Evolutionary conservation across 2,888 invertebrate species (phyloP).

Genomic region (Melitaea athalia): DNA sequence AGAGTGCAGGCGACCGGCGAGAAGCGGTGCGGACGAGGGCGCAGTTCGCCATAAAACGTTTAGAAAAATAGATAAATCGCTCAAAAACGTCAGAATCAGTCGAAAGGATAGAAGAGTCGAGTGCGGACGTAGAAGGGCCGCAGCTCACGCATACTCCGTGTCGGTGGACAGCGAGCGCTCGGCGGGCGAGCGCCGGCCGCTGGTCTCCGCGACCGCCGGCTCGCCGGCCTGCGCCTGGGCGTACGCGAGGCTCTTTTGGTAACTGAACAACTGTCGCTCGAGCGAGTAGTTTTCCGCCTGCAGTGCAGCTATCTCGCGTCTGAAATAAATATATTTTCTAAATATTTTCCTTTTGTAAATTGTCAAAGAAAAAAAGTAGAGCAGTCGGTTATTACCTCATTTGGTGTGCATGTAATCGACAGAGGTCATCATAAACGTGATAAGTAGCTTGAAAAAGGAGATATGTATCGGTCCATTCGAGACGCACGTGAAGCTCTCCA

Average conservation of each 20-base stretch:
- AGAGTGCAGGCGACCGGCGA: constrained; percentile 80
- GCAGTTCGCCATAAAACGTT: constrained; percentile 81
- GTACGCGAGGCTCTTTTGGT: constrained; percentile 89
- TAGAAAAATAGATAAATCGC: constrained; percentile 83
- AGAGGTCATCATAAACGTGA: constrained; percentile 91
- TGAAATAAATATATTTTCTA: constrained; percentile 60
- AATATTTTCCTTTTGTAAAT: not conserved
- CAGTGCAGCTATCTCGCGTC: constrained; percentile 89
- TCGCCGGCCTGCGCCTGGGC: constrained; percentile 85
- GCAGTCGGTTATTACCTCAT: constrained; percentile 84
- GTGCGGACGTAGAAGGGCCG: constrained; percentile 58
- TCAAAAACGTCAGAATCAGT: constrained; percentile 82
- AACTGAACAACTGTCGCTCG: constrained; percentile 91
- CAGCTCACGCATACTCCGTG: constrained; percentile 87
- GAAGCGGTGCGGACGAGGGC: constrained; percentile 80
- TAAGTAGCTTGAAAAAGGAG: constrained; percentile 91
- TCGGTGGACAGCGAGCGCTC: constrained; percentile 85
- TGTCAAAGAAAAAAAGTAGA: not conserved
- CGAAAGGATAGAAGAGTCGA: constrained; percentile 75
- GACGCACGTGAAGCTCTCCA: constrained; percentile 87
- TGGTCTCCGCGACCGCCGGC: constrained; percentile 62
- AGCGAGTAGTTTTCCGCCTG: constrained; percentile 92
- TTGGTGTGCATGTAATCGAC: constrained; percentile 90
- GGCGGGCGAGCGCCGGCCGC: constrained; percentile 76
- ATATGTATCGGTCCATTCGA: constrained; percentile 92